Evolutionary conservation across 2,113 vertebrate species (phyloP).

Genomic region (Cryptotis parvus): DNA sequence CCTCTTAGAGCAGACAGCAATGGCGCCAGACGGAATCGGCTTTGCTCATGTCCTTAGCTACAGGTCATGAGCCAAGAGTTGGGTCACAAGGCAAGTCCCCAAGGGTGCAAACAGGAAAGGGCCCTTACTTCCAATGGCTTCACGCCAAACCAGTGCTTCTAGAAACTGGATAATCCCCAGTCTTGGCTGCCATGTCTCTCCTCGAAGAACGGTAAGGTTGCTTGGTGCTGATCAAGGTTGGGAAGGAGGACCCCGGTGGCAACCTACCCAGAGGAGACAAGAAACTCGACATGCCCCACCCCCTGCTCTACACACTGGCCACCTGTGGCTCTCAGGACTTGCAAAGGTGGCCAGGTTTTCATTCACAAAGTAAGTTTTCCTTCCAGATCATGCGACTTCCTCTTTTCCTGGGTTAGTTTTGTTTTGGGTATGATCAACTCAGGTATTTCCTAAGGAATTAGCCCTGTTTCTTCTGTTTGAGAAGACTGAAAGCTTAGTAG

Average conservation of each 20-base stretch:
- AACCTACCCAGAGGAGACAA: slow-evolving; percentile 37
- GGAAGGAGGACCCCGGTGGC: not conserved
- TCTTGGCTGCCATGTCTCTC: slow-evolving; percentile 32
- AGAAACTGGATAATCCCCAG: slow-evolving; percentile 37
- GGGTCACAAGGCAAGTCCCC: not conserved
- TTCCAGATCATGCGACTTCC: too few relatives aligned
- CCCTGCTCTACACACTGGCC: too few relatives aligned
- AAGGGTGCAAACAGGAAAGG: slow-evolving; percentile 44
- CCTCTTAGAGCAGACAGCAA: not conserved
- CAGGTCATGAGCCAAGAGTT: slow-evolving; percentile 3
- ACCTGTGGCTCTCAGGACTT: too few relatives aligned
- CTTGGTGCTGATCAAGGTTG: slow-evolving; percentile 36
- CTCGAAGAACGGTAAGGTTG: slow-evolving; percentile 5
- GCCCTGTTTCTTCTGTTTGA: too few relatives aligned
- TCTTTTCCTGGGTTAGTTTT: too few relatives aligned
- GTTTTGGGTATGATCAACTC: too few relatives aligned
- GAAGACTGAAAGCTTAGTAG: too few relatives aligned
- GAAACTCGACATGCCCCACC: not conserved
- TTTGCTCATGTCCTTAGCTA: not conserved
- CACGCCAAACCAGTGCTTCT: not conserved
- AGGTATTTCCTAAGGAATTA: too few relatives aligned
- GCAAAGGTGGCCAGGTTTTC: too few relatives aligned
- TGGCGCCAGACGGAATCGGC: not conserved
- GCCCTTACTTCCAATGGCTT: not conserved
- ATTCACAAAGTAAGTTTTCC: too few relatives aligned